Conservation (phyloP, 1,140 invertebrate species). For the Drosophila repletoides region DNA sequence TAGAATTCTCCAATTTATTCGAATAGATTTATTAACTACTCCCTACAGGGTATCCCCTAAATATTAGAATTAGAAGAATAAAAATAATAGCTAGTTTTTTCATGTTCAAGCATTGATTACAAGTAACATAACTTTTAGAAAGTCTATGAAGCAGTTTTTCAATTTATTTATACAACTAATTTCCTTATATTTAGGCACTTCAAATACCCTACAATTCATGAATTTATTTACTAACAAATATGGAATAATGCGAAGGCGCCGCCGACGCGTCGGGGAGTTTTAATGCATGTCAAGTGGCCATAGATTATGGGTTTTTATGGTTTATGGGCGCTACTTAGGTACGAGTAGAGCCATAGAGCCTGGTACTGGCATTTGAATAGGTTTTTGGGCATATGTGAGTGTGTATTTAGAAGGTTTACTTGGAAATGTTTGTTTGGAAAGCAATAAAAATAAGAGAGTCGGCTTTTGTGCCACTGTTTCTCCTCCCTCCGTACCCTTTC, state of each 20-base stretch:
- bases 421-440: conserved; percentile 31
- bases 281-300: conserved; percentile 78
- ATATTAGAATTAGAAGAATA: too few relatives aligned
- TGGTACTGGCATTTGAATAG: neutral
- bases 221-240: conserved; percentile 5
- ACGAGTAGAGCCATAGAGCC: too few relatives aligned
- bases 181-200: too few relatives aligned
- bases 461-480: neutral
- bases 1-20: neutral
- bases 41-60: too few relatives aligned
- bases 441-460: conserved; percentile 19
- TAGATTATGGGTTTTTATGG: conserved; percentile 69
- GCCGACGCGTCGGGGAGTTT: conserved; percentile 22
- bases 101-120: neutral
- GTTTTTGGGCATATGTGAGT: neutral
- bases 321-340: conserved; percentile 70
- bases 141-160: too few relatives aligned
- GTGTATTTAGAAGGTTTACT: conserved; percentile 3
- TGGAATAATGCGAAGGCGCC: conserved; percentile 15
- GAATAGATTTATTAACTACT: neutral
- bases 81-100: neutral
- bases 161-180: too few relatives aligned
- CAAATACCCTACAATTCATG: neutral
- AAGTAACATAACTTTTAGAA: neutral
- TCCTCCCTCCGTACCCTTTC: neutral